phyloP scores from a whole-genome alignment of 2,888 invertebrate genomes.

The Rosalia funebris region DNA sequence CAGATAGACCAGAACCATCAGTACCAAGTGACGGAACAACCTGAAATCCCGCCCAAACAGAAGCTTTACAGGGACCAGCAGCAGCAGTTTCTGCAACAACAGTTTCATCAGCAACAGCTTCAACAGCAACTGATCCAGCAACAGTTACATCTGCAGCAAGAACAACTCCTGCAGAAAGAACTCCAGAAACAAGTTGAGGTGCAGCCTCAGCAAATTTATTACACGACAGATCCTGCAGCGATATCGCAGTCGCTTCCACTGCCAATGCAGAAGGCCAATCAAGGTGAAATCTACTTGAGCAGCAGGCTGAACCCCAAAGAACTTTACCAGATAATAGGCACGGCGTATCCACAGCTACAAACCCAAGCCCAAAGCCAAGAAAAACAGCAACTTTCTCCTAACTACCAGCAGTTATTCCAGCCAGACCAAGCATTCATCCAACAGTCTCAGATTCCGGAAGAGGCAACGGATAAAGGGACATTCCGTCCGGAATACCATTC shows the following conservation, averaged over 20 bases:
- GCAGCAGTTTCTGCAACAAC: slow-evolving; percentile 53
- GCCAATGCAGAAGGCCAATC: slow-evolving; percentile 22
- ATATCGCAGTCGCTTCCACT: slow-evolving; percentile 19
- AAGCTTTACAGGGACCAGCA: slow-evolving; percentile 34
- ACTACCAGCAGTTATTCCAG: slow-evolving; percentile 55
- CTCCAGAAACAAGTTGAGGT: slow-evolving; percentile 24
- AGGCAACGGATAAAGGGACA: slow-evolving; percentile 57
- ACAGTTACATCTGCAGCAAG: slow-evolving; percentile 21
- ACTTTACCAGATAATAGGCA: slow-evolving; percentile 37
- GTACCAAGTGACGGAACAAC: slow-evolving; percentile 67
- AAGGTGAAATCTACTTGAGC: slow-evolving; percentile 36
- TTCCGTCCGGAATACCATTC: slow-evolving; percentile 63
- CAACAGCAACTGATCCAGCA: slow-evolving; percentile 35
- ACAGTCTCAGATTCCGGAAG: slow-evolving; percentile 40
- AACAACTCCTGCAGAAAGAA: slow-evolving; percentile 18
- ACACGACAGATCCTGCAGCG: slow-evolving; percentile 28
- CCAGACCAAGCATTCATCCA: slow-evolving; percentile 61
- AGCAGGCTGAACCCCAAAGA: slow-evolving; percentile 41
- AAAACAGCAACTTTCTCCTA: slow-evolving; percentile 48
- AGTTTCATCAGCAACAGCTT: slow-evolving; percentile 42
- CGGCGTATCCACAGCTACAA: slow-evolving; percentile 34
- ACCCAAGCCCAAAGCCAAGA: slow-evolving; percentile 45
- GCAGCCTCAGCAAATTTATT: slow-evolving; percentile 29
- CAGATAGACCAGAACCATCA: slow-evolving; percentile 29
- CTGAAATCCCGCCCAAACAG: slow-evolving; percentile 56